phyloP scores from a whole-genome alignment of 2,888 invertebrate species.

The Tridacna gigas region DNA sequence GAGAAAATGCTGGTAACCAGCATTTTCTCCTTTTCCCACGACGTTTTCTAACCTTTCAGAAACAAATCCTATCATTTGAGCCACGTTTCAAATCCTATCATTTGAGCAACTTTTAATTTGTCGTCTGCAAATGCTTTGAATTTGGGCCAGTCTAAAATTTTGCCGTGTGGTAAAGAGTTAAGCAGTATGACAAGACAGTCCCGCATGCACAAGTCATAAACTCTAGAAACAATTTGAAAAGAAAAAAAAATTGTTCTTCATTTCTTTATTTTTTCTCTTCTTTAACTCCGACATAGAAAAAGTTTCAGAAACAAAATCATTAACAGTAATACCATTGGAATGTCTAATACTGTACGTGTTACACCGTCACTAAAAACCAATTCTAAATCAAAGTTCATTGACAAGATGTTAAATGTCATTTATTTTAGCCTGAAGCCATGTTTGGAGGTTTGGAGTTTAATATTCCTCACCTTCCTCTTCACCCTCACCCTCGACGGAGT shows the following conservation, averaged over 20 bases:
- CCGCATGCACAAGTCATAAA: too few relatives aligned
- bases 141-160: too few relatives aligned
- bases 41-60: too few relatives aligned
- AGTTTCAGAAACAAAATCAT: slow-evolving; percentile 13
- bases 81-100: too few relatives aligned
- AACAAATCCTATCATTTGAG: too few relatives aligned
- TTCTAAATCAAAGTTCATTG: slow-evolving; percentile 28
- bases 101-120: too few relatives aligned
- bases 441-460: slow-evolving; percentile 34
- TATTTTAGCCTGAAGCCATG: not conserved
- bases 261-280: slow-evolving; percentile 7
- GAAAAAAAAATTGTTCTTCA: not conserved
- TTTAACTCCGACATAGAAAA: slow-evolving; percentile 17
- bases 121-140: too few relatives aligned
- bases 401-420: slow-evolving; percentile 27
- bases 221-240: too few relatives aligned
- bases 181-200: too few relatives aligned
- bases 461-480: slow-evolving; percentile 51
- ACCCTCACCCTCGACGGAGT: slow-evolving; percentile 53
- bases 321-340: not conserved
- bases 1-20: too few relatives aligned
- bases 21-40: too few relatives aligned
- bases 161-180: too few relatives aligned
- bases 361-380: not conserved
- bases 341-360: not conserved